Base-by-base conservation (phyloP, 2,113 vertebrate species). In the Callorhinus ursinus region DNA sequence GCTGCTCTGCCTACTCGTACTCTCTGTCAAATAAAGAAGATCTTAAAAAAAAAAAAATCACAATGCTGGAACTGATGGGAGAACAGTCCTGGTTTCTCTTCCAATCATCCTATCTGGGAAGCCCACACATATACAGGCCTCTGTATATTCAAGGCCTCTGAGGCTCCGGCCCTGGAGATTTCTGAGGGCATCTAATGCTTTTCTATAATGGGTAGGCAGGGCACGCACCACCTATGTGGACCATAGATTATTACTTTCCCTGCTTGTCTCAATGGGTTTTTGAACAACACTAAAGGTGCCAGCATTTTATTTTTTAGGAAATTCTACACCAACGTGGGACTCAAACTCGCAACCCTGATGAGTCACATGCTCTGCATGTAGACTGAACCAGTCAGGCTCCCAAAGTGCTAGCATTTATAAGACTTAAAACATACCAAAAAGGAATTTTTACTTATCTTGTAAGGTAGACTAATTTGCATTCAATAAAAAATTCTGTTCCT, bases 41-140 rank as follows among this genome's bases (percentile, higher is more conserved):
- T 46, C 46, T 46, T 46, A 46, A 46, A 46, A 46, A 46, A 46
- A 65, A 79, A 69, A 71, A 12, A 96, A 95, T 4, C 55, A 83
- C 88, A 90, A 96, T 93, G 97, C 96, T 97, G 95, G 93, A 95
- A 90, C 81, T 4, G 81, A 93, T 81, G 74, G 97, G 97, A 95
- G 95, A 69, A 91, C 97, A 95, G 97, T 85, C 97, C 80, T 53
- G 61, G 93, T 21, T 24, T 63, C 51, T 86, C 57, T 85, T 63
- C 61, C 11, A 31, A 31, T 39, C 9, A 26, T 1, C 6, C 6
- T 71, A 59, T 55, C 80, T 9, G 22, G 69, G 65, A 81, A 63
- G 36, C 31, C 76, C 46, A 31, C 61, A 33, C 4, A 49, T 10
- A 81, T 26, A 53, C 1, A 59, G 39, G 12, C 39, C 36, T 36